phyloP scores from a whole-genome alignment of 2,888 invertebrate species.

The Cryptocheilus praepositus region DNA sequence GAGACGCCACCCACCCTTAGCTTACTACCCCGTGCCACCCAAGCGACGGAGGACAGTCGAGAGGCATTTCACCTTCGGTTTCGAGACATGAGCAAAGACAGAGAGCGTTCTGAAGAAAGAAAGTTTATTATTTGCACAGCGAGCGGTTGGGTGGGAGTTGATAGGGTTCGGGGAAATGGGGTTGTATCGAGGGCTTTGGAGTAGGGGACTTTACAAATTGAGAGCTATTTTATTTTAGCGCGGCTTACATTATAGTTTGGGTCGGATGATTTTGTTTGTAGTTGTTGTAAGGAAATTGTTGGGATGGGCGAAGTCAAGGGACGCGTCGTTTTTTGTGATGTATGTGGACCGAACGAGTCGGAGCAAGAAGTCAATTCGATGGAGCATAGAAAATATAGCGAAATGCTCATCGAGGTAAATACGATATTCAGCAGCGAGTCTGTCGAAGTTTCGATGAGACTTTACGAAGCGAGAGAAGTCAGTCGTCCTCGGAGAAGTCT shows the following conservation, averaged over 20 bases:
- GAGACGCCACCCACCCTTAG: conserved; percentile 30
- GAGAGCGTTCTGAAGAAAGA: neutral
- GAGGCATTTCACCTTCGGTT: neutral
- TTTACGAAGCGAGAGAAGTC: conserved; percentile 11
- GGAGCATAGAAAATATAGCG: neutral
- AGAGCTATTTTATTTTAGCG: too few relatives aligned
- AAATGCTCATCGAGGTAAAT: neutral
- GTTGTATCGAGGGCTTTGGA: too few relatives aligned
- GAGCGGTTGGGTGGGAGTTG: neutral
- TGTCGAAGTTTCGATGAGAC: conserved; percentile 15
- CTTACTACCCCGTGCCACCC: conserved; percentile 18
- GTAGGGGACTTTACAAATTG: too few relatives aligned
- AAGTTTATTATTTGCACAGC: conserved; percentile 1
- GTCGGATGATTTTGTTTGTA: too few relatives aligned
- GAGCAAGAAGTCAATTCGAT: neutral
- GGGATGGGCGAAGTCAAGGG: too few relatives aligned
- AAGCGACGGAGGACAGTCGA: neutral
- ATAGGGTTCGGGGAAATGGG: too few relatives aligned
- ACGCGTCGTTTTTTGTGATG: too few relatives aligned
- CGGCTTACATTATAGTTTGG: too few relatives aligned
- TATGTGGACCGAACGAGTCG: neutral
- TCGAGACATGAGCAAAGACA: neutral
- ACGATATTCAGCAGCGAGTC: conserved; percentile 12
- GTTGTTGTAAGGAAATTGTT: too few relatives aligned
- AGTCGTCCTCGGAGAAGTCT: conserved; percentile 1